These are phyloP conservation scores for Cydia amplana DNA, from an alignment of 1,140 invertebrate species.

Conservation along the genomic window DNA sequence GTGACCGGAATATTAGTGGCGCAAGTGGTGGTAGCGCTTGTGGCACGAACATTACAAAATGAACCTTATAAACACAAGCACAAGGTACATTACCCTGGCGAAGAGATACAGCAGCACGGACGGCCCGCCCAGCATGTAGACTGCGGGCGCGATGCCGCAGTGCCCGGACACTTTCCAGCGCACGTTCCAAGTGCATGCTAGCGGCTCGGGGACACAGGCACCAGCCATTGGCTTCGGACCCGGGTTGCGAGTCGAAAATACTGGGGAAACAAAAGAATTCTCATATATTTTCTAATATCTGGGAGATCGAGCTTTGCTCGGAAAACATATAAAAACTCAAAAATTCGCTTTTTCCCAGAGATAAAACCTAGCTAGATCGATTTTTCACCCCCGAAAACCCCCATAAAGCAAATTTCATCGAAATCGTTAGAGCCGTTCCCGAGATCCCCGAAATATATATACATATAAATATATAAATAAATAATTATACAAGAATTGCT, in stretches of 20 bases:
- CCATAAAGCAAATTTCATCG: too few species aligned
- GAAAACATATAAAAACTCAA: too few species aligned
- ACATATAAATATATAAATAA: too few species aligned
- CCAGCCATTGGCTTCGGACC: slow-evolving; percentile 37
- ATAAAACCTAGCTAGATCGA: too few species aligned
- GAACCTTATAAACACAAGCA: neutral
- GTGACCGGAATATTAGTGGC: too few species aligned
- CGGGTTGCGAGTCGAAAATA: slow-evolving; percentile 48
- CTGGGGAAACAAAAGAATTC: slow-evolving; percentile 35
- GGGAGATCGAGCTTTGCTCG: too few species aligned
- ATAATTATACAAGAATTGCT: too few species aligned
- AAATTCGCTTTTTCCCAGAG: too few species aligned
- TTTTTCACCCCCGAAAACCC: too few species aligned
- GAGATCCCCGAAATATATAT: too few species aligned
- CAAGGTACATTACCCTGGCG: slow-evolving; percentile 75
- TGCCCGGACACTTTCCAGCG: slow-evolving; percentile 67
- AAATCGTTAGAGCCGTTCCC: too few species aligned
- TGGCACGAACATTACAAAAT: neutral
- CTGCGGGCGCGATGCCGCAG: slow-evolving; percentile 79
- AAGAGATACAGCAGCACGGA: slow-evolving; percentile 82
- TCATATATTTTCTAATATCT: too few species aligned
- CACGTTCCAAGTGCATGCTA: slow-evolving; percentile 63
- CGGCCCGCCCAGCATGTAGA: slow-evolving; percentile 81
- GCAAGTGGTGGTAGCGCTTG: neutral
- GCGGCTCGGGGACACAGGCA: slow-evolving; percentile 70